Evolutionary conservation across 2,888 invertebrate genomes (phyloP).

Genomic region (Eurytoma adleriae): DNA sequence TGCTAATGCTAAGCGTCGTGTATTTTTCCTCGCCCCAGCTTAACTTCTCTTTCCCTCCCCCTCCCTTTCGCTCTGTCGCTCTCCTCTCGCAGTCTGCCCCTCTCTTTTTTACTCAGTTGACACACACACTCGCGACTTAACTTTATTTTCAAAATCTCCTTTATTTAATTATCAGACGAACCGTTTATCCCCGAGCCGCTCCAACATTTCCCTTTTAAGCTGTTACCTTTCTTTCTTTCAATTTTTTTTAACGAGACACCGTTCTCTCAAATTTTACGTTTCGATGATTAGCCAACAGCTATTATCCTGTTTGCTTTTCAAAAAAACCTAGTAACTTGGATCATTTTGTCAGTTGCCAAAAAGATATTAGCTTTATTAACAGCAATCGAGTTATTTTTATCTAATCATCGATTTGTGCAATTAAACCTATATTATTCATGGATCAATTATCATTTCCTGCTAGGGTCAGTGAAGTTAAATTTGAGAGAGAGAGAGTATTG

Average conservation of each 20-base stretch:
- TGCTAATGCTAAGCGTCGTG: conserved; percentile 51
- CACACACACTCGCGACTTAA: conserved; percentile 6
- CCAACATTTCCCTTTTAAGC: background rate
- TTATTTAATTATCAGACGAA: conserved; percentile 26
- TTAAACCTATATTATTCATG: no score
- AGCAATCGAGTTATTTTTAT: no score
- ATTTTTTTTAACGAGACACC: background rate
- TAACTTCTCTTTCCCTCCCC: conserved; percentile 3
- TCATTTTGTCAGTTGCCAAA: no score
- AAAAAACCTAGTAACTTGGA: no score
- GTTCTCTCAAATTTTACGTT: no score
- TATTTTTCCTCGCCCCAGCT: conserved; percentile 40
- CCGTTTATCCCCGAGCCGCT: background rate
- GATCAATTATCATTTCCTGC: no score
- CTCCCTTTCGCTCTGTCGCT: conserved; percentile 9
- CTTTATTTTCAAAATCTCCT: conserved; percentile 46
- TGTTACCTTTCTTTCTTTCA: background rate
- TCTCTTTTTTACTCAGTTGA: conserved; percentile 15
- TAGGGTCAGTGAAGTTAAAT: no score
- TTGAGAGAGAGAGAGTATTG: no score
- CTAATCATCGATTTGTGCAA: no score
- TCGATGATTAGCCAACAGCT: no score
- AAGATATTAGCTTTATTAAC: no score
- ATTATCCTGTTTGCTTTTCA: no score
- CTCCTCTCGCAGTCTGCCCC: background rate